Evolutionary conservation across 1,140 invertebrate genomes (phyloP).

Genomic region (Teleogryllus occipitalis): DNA sequence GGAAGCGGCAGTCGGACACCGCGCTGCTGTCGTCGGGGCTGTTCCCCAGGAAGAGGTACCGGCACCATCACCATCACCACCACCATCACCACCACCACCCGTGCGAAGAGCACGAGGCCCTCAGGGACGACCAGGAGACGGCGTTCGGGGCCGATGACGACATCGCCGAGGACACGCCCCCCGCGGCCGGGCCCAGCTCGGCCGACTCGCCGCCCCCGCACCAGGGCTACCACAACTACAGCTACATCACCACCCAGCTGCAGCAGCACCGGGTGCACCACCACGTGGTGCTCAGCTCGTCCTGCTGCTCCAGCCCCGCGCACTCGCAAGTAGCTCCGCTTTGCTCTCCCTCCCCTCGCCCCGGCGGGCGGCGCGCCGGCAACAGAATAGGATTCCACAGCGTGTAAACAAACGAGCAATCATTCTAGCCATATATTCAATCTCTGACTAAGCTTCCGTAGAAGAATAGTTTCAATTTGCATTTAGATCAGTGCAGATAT

Average conservation of each 20-base stretch:
- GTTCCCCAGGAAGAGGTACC: slow-evolving; percentile 11
- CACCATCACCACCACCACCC: slow-evolving; percentile 10
- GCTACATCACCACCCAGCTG: neutral
- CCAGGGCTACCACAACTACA: slow-evolving; percentile 15
- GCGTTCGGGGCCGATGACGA: slow-evolving; percentile 9
- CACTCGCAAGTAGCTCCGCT: slow-evolving; percentile 18
- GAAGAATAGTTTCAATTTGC: too few species aligned
- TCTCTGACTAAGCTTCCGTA: too few species aligned
- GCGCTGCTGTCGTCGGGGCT: slow-evolving; percentile 15
- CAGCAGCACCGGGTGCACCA: neutral
- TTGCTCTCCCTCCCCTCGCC: neutral
- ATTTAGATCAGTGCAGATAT: too few species aligned
- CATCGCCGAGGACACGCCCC: neutral
- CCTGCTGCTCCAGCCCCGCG: slow-evolving; percentile 18
- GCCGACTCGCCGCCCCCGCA: neutral
- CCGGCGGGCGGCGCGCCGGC: too few species aligned
- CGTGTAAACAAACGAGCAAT: too few species aligned
- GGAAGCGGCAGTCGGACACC: slow-evolving; percentile 14
- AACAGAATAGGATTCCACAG: too few species aligned
- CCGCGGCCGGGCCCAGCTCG: slow-evolving; percentile 12
- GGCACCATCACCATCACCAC: slow-evolving; percentile 8
- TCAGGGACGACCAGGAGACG: slow-evolving; percentile 14
- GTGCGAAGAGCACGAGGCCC: neutral
- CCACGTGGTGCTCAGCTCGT: slow-evolving; percentile 9
- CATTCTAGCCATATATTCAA: too few species aligned